A percentile compares a stretch with the other conserved stretches of the same genome.
Conservation (phyloP, 2,113 vertebrate species). For the Castor canadensis region DNA sequence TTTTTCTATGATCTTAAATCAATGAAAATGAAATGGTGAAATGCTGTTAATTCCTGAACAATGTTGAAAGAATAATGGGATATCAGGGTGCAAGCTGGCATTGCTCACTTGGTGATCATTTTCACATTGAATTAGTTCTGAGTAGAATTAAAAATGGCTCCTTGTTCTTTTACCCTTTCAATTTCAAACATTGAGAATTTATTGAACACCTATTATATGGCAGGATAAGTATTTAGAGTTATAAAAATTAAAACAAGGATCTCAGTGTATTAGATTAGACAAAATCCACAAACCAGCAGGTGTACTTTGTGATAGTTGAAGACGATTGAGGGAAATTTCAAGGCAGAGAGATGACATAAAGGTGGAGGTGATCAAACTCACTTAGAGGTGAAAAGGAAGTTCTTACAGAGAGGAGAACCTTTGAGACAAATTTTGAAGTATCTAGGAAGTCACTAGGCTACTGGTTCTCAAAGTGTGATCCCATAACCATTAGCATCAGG, state of each 20-base stretch:
- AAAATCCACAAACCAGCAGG: neutral
- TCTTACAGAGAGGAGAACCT: neutral
- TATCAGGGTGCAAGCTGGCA: slow-evolving; percentile 5
- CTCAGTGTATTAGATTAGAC: neutral
- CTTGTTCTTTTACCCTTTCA: slow-evolving; percentile 54
- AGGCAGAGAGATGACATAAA: neutral
- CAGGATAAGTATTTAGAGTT: neutral
- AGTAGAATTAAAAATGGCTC: slow-evolving; percentile 46
- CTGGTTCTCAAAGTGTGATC: neutral
- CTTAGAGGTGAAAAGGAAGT: neutral
- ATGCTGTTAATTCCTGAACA: slow-evolving; percentile 58
- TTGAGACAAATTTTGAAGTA: neutral
- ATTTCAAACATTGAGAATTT: slow-evolving; percentile 21
- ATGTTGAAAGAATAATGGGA: slow-evolving; percentile 44
- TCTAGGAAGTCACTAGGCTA: neutral
- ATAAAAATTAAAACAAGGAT: neutral
- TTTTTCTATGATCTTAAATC: slow-evolving; percentile 72
- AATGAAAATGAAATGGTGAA: slow-evolving; percentile 67
- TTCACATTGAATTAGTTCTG: slow-evolving; percentile 26
- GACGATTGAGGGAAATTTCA: neutral
- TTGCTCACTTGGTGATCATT: slow-evolving; percentile 44
- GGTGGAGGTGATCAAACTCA: neutral
- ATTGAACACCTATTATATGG: slow-evolving; percentile 17
- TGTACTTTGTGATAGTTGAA: neutral
- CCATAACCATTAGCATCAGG: neutral